Evolutionary conservation across 2,797 vertebrate species (phyloP), one percentile per base, ranked within the genome.

Genomic region (Cheirogaleus major): DNA sequence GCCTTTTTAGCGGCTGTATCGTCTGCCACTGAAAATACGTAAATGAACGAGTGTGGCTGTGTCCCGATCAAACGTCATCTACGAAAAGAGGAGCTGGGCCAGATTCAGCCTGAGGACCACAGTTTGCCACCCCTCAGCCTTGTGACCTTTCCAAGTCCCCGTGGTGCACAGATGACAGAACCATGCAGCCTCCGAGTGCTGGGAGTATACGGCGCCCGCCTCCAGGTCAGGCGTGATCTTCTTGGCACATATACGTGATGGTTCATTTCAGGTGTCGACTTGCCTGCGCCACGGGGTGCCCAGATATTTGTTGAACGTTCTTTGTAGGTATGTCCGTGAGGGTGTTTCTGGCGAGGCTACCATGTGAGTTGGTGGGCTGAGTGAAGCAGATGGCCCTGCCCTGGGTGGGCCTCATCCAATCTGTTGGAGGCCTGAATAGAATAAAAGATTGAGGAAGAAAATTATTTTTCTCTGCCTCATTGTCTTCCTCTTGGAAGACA

Each of bases 41-140:
- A n/a, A 17, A 14, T 0, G 27, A 9, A 41, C 4, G 45, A 15
- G 11, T n/a, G 2, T 1, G 23, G 11, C 55, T 2, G 32, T 11
- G 11, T n/a, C 9, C n/a, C 32, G n/a, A 81, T 70, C 81, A 81
- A 93, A 69, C 43, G 85, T 93, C 69, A 86, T 90, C 92, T 65
- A 75, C n/a, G 55, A 27, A n/a, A 61, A 67, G 12, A 27, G 0
- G 25, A 72, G 13, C 41, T 0, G 2, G 67, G 22, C 57, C 10
- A 52, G 41, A 5, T 14, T 59, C 35, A 50, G 61, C 32, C n/a
- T 5, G 14, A 7, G 11, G 8, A 25, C 65, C 63, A 5, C 1
- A 14, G 25, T 20, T 48, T n/a, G 7, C 32, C 27, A 8, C 12
- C 25, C 0, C 11, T 43, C 11, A 27, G n/a, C 50, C 43, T 38